Base-by-base conservation (phyloP, 2,797 vertebrate genomes). In the Tiaroga cobitis region DNA sequence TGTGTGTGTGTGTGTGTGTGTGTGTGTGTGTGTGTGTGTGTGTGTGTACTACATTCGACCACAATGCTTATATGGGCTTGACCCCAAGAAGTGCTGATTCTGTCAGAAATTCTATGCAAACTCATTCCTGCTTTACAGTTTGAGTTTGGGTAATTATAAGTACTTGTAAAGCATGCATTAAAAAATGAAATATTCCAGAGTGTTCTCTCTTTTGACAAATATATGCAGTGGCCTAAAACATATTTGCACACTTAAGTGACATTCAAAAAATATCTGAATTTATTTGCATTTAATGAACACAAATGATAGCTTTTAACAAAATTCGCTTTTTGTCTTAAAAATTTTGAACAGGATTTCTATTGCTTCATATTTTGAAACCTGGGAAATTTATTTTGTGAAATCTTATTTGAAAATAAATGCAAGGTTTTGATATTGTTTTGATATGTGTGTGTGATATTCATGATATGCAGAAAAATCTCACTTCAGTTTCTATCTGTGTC, bases 21-120 rank as follows among this genome's bases (percentile, higher is more conserved):
- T 69, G 63, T 72, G n/a, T 70, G n/a, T 59, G 24, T 72, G 39
- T 24, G 19, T 69, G 65, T 56, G 67, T 79, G 21, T 69, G 70
- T 85, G 56, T 86, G 67, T 70, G 70, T 70, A 8, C 74, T 76
- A 37, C 39, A 37, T 74, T 79, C 32, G 8, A 29, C 37, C 68
- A 79, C 82, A 69, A 13, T 76, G 43, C 72, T 74, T 82, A 70
- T 79, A 24, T 79, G 74, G 80, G 68, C 68, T 74, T 76, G 61
- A 79, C 74, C 80, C 80, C 83, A 88, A 81, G 26, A 82, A 69
- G n/a, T 65, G 9, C 75, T 37, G 68, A 83, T 73, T 80, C 54
- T 72, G 43, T 83, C 83, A 67, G 43, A 76, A 49, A 76, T 73
- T 34, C 43, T 75, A 81, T 34, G 68, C 49, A 65, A 65, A 37